Evolutionary conservation across 2,797 vertebrate genomes (phyloP), one percentile per base, ranked within the genome.

Genomic region (Sitta carolinensis): DNA sequence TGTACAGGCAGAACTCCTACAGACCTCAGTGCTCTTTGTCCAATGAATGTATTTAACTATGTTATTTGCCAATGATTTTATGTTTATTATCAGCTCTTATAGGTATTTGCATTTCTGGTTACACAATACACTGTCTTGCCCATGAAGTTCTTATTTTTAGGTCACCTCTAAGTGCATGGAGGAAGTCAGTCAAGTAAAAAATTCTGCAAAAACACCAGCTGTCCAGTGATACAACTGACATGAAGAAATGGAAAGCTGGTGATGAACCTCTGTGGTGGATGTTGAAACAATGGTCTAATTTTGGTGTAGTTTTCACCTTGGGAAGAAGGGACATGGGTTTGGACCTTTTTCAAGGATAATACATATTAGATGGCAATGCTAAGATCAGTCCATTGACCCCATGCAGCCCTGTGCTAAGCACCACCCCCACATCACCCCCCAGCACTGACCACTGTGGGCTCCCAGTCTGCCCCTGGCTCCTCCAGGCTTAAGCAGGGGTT

Each of bases 151-250:
- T 79, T 84, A 63, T 54, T 94, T 92, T 93, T 84, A 95, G 51
- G 55, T 88, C 83, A 74, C 55, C 74, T 66, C 9, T 55, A 93
- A 84, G 25, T 16, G 32, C 51, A 80, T 8, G 23, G 64, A 91
- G 75, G 61, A 92, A 83, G 42, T 93, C 74, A 82, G 88, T 76
- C 80, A 95, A 86, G 80, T 88, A 78, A 90, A 89, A 94, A 62
- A 73, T 36, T 84, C 87, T 78, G 50, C 66, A 78, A 69, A 91
- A 95, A 69, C 91, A 94, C 51, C 67, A 84, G 80, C 74, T 95
- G 88, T 67, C 45, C 91, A 80, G 29, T 36, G 45, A 62, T 32
- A 90, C 32, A 84, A 36, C 22, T 58, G 87, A 74, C 62, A 78
- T 0, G 2, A 72, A 82, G 67, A 88, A 88, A 88, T 8, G 9